Conservation (phyloP, 2,797 vertebrate genomes). For the Diglossa cyanea region DNA sequence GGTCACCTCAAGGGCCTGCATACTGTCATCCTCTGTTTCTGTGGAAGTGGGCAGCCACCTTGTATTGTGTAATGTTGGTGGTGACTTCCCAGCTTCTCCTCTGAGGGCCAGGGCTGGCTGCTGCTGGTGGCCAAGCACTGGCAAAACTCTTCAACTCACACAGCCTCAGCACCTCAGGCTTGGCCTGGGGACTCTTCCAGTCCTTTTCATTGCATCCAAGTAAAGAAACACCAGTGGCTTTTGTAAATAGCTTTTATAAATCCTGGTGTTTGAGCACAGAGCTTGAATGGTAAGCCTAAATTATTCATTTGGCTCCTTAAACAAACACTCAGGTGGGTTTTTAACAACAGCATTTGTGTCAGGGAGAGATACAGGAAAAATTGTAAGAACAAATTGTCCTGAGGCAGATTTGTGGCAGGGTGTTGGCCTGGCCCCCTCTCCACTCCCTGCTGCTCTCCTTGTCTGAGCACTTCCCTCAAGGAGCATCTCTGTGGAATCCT, state of each 20-base stretch:
- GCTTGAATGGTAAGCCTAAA: not conserved
- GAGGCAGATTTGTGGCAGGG: not conserved
- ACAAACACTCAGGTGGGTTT: not conserved
- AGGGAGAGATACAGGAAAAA: not conserved
- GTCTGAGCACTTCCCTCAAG: not conserved
- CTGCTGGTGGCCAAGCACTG: fast-evolving
- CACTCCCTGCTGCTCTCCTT: not conserved
- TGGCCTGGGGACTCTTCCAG: not conserved
- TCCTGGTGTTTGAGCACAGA: not conserved
- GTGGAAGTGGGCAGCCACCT: not conserved
- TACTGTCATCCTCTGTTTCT: not conserved
- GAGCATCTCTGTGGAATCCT: not conserved
- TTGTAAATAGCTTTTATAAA: constrained; percentile 6
- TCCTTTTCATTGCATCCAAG: not conserved
- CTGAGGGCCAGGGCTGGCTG: not conserved
- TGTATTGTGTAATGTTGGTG: fast-evolving
- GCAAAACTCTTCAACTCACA: fast-evolving
- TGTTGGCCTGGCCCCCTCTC: not conserved
- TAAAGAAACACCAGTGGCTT: not conserved
- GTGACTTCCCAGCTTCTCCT: not conserved
- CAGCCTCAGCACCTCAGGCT: not conserved
- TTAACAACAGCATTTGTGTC: not conserved
- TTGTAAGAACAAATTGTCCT: not conserved
- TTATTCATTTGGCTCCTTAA: constrained; percentile 14
- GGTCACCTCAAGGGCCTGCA: not conserved